Conservation (phyloP, 2,888 invertebrate species). For the Myathropa florea region DNA sequence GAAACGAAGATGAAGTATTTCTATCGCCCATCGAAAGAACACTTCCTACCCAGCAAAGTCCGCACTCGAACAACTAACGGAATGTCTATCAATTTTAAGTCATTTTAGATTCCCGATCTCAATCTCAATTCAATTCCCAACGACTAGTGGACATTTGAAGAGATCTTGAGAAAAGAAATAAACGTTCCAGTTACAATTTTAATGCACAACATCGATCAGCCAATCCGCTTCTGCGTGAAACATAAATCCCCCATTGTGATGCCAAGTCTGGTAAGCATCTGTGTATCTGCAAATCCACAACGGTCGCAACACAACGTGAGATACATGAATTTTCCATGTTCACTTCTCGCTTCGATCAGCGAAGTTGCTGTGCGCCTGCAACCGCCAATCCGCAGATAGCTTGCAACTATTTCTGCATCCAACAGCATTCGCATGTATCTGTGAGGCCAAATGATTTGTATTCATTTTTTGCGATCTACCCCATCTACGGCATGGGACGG, state of each 20-base stretch:
- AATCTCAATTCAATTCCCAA: neutral
- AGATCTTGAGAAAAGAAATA: neutral
- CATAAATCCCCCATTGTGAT: slow-evolving; percentile 63
- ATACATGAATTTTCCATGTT: slow-evolving; percentile 67
- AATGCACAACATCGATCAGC: slow-evolving; percentile 29
- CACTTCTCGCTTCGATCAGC: slow-evolving; percentile 56
- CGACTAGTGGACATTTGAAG: neutral
- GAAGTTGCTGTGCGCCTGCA: neutral
- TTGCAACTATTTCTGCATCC: slow-evolving; percentile 43
- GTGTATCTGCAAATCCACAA: slow-evolving; percentile 46
- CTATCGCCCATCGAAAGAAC: neutral
- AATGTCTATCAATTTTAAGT: neutral
- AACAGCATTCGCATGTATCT: slow-evolving; percentile 23
- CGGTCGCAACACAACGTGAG: slow-evolving; percentile 30
- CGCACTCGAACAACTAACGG: neutral
- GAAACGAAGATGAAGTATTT: neutral
- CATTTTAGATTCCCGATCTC: neutral
- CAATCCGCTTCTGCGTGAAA: slow-evolving; percentile 46
- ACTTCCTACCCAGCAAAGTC: neutral
- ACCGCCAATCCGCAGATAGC: slow-evolving; percentile 63
- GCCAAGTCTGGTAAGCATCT: slow-evolving; percentile 59
- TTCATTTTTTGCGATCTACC: slow-evolving; percentile 33
- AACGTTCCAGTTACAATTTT: slow-evolving; percentile 25
- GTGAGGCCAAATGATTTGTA: slow-evolving; percentile 50
- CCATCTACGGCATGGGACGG: slow-evolving; percentile 43